Percentiles rank a stretch among this genome's conserved stretches.
Evolutionary conservation across 2,888 invertebrate species (phyloP).

Genomic region (Ophion obscuratus): DNA sequence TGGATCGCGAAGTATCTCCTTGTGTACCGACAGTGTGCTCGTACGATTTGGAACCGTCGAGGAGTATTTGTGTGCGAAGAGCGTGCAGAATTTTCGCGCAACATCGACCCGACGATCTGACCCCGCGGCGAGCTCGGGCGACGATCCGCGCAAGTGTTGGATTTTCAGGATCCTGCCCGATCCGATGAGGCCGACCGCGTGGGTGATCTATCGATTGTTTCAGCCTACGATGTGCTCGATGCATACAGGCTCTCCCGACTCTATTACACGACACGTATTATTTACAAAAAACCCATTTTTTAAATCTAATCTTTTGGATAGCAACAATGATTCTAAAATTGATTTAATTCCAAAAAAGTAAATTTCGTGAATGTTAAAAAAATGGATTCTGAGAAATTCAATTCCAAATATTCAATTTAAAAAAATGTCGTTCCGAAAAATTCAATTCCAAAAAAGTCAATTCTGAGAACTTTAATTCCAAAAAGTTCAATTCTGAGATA

Average conservation of each 20-base stretch:
- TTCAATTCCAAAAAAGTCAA: too few relatives aligned
- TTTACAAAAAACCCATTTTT: too few relatives aligned
- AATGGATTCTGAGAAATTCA: too few relatives aligned
- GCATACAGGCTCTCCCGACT: conserved; percentile 4
- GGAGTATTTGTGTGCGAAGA: conserved; percentile 71
- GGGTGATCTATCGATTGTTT: conserved; percentile 43
- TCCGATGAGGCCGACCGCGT: conserved; percentile 28
- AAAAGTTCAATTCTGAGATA: too few relatives aligned
- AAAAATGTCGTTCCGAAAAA: too few relatives aligned
- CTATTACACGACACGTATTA: background rate
- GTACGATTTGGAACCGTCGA: conserved; percentile 65
- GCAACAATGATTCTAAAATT: background rate
- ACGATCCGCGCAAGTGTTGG: conserved; percentile 71
- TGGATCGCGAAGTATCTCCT: conserved; percentile 46
- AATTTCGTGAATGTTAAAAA: too few relatives aligned
- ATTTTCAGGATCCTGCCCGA: conserved; percentile 74
- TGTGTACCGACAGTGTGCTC: conserved; percentile 67
- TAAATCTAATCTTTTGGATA: background rate
- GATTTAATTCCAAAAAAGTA: too few relatives aligned
- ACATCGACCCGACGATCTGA: conserved; percentile 75
- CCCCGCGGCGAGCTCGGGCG: conserved; percentile 66
- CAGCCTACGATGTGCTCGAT: conserved; percentile 40
- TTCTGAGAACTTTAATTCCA: too few relatives aligned
- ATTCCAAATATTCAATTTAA: too few relatives aligned
- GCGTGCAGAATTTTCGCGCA: conserved; percentile 76